Base-by-base conservation (phyloP, 1,140 invertebrate genomes). In the Potamilus streckersoni region DNA sequence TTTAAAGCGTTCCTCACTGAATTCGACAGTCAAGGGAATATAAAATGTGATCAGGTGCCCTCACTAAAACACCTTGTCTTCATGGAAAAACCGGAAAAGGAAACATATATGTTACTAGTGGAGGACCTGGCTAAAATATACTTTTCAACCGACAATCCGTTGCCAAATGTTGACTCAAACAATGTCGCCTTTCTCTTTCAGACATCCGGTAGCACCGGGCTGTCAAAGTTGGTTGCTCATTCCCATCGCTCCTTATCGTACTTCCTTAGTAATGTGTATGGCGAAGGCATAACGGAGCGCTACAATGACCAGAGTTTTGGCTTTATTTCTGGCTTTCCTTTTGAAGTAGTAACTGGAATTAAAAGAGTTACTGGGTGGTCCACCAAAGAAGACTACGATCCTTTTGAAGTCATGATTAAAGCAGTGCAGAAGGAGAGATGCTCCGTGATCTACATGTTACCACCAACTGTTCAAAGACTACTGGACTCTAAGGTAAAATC, bases 181-280 rank as follows among this genome's bases (percentile, higher is more conserved):
- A 61, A 66, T 20, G 17, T 55, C 31, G 72, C 64, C 2, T 19
- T 61, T 2, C 27, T 73, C 15, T 38, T 66, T 11, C 64, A 67
- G n/a, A 73, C 72, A 6, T 73, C 72, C 1, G 72, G 72, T 8
- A 73, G 72, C 58, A 73, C 72, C 2, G 72, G 72, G 56, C 6
- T 67, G 6, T 63, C 72, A 38, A 73, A 73, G 31, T 19, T 68
- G 38, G 72, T 67, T 1, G 64, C 23, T 17, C 72, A 73, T 57
- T 31, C 72, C 6, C 65, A 73, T 27, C 13, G 11, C 19, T 59
- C 72, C 2, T 65, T 16, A 23, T 8, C 16, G 15, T 23, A 3
- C 15, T 20, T 13, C 3, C 19, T 19, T 0, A 58, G 2, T 6
- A 15, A 13, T n/a, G 8, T 14, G 2, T 49, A 63, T 55, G 65